A percentile compares a stretch with the other conserved stretches of the same genome.
These are phyloP conservation scores for Minunthozetes semirufus DNA, from an alignment of 2,888 invertebrate genomes.

Conservation along the genomic window DNA sequence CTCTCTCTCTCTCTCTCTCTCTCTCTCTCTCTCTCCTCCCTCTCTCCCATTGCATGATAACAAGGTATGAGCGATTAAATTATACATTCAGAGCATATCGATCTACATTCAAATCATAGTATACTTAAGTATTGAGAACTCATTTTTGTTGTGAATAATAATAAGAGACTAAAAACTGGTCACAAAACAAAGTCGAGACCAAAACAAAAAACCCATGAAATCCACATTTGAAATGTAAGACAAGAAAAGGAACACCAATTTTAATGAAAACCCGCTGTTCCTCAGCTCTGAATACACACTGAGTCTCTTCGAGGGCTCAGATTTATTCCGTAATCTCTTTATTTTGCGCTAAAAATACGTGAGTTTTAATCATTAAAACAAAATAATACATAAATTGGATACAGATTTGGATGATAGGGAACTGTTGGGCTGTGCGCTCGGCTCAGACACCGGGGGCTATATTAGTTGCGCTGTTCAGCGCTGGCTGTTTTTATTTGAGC, in stretches of 20 bases:
- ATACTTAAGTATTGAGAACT: background rate
- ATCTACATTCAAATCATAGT: background rate
- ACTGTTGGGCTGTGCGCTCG: too few relatives aligned
- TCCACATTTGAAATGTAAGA: too few relatives aligned
- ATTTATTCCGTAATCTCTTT: too few relatives aligned
- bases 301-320: too few relatives aligned
- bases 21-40: background rate
- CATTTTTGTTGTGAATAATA: background rate
- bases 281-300: too few relatives aligned
- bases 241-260: too few relatives aligned
- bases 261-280: too few relatives aligned
- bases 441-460: background rate
- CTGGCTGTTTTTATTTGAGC: too few relatives aligned
- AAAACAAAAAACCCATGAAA: too few relatives aligned
- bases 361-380: background rate
- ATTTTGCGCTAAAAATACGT: background rate
- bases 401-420: background rate
- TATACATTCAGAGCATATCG: background rate
- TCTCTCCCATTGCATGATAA: too few relatives aligned
- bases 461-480: background rate
- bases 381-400: background rate
- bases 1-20: background rate
- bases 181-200: too few relatives aligned
- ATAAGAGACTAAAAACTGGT: background rate
- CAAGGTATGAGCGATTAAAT: background rate